phyloP scores from a whole-genome alignment of 2,113 vertebrate genomes.

The Mirza zaza region DNA sequence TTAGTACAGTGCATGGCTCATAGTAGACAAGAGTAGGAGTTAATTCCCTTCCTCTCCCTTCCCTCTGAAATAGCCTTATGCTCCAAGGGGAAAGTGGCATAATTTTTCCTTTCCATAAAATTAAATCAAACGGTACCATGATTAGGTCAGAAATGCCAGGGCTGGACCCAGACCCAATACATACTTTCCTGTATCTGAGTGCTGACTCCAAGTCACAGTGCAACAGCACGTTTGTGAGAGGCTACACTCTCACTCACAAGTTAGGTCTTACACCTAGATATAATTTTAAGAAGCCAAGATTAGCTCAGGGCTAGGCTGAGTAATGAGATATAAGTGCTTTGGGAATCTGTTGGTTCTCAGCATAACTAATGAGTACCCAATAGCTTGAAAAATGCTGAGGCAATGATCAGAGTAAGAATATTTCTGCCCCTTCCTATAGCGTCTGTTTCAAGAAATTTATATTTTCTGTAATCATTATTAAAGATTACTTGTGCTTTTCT shows the following conservation, averaged over 20 bases:
- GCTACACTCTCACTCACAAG: not conserved
- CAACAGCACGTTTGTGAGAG: conserved; percentile 16
- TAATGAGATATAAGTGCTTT: conserved; percentile 52
- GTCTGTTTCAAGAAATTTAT: conserved; percentile 18
- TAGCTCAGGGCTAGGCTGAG: conserved; percentile 42
- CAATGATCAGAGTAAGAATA: not conserved
- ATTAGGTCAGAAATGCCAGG: not conserved
- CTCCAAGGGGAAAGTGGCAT: not conserved
- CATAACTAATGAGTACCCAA: conserved; percentile 46
- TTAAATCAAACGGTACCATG: not conserved
- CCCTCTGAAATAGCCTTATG: not conserved
- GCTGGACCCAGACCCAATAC: not conserved
- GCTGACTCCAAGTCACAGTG: not conserved
- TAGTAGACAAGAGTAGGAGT: not conserved
- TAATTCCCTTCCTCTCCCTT: not conserved
- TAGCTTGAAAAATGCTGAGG: not conserved
- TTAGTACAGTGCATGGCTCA: not conserved
- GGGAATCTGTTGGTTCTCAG: conserved; percentile 29
- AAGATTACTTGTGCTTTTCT: not conserved
- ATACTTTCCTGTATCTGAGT: not conserved
- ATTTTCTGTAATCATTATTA: conserved; percentile 35
- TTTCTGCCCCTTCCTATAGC: not conserved
- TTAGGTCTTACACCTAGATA: conserved; percentile 26
- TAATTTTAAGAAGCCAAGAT: conserved; percentile 51
- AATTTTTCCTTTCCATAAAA: conserved; percentile 15